These are phyloP conservation scores for Corythornis vintsioides DNA, from an alignment of 2,113 vertebrate species.

Conservation along the genomic window DNA sequence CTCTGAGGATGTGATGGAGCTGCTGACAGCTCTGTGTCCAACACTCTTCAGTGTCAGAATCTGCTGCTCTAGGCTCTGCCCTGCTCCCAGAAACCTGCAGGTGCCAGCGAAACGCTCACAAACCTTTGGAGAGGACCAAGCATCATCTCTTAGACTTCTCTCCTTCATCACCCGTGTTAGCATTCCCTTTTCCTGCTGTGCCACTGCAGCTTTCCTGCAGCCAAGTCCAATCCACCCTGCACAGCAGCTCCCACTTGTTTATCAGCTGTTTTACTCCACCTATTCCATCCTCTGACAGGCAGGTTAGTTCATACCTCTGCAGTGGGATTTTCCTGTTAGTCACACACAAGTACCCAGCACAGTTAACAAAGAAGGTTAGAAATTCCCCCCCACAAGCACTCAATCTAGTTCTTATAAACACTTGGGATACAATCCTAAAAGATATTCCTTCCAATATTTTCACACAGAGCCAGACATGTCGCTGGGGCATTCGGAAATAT, in stretches of 20 bases:
- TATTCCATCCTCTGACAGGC: neutral
- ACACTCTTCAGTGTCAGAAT: neutral
- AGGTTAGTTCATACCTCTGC: neutral
- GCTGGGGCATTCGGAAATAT: constrained; percentile 15
- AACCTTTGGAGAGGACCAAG: neutral
- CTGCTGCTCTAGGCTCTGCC: neutral
- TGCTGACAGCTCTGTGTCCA: constrained; percentile 8
- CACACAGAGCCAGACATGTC: constrained; percentile 20
- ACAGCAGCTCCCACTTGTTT: neutral
- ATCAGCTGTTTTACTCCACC: neutral
- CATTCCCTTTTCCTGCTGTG: neutral
- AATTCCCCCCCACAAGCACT: too few species aligned
- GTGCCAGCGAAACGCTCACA: neutral
- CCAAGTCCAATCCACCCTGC: neutral
- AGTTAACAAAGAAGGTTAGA: neutral
- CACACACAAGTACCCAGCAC: neutral
- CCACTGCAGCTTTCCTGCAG: neutral
- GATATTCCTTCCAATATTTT: neutral
- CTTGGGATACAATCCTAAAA: neutral
- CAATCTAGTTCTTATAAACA: neutral
- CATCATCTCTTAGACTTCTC: neutral
- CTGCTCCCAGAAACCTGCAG: neutral
- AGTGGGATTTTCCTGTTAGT: neutral
- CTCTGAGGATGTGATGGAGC: neutral
- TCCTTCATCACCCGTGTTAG: fast-evolving